Evolutionary conservation across 2,888 invertebrate genomes (phyloP).

Genomic region (Rhingia rostrata): DNA sequence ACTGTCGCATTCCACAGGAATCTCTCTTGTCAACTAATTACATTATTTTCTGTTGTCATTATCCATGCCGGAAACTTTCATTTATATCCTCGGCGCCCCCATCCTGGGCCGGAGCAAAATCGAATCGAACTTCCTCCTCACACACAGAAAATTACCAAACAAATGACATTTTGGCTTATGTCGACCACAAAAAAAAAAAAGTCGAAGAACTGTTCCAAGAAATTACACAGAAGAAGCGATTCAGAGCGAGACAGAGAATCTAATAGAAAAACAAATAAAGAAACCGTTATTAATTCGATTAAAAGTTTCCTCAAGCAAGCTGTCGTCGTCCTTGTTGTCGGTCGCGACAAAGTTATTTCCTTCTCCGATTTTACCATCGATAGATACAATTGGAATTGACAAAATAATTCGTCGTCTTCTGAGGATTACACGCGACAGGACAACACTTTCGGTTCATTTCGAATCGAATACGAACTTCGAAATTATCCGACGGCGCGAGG

Average conservation of each 20-base stretch:
- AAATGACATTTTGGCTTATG: conserved; percentile 49
- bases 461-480: neutral
- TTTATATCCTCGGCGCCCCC: conserved; percentile 17
- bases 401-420: conserved; percentile 50
- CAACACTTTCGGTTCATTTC: conserved; percentile 17
- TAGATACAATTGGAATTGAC: conserved; percentile 48
- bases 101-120: neutral
- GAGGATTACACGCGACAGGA: conserved; percentile 48
- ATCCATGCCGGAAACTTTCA: conserved; percentile 47
- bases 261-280: conserved; percentile 17
- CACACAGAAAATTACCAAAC: conserved; percentile 47
- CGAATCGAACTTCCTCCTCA: conserved; percentile 25
- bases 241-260: conserved; percentile 1
- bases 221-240: neutral
- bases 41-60: conserved; percentile 57
- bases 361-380: conserved; percentile 2
- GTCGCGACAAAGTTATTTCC: conserved; percentile 20
- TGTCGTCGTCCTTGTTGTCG: neutral
- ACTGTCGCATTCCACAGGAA: conserved; percentile 52
- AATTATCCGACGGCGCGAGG: neutral
- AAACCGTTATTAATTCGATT: conserved; percentile 43
- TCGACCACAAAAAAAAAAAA: conserved; percentile 24
- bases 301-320: conserved; percentile 40
- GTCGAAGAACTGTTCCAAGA: neutral
- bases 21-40: conserved; percentile 56